Conservation (phyloP, 2,113 vertebrate genomes). For the Stigmatopora nigra region DNA sequence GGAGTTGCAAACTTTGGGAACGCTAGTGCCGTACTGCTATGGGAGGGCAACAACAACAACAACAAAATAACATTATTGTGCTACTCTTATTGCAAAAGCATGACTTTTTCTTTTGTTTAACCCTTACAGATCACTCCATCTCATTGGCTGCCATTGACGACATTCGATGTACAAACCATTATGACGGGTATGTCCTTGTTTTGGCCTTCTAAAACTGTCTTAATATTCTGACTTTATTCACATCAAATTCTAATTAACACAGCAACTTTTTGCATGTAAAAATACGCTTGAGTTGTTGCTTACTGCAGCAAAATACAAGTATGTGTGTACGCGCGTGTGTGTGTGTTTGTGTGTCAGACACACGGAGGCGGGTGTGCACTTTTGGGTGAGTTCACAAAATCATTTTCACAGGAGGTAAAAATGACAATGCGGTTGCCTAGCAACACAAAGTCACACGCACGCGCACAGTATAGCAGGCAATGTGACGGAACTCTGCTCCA, state of each 20-base stretch:
- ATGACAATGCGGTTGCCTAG: constrained; percentile 61
- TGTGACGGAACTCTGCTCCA: constrained; percentile 1
- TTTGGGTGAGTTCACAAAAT: not conserved
- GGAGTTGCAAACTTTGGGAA: not conserved
- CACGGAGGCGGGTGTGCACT: not conserved
- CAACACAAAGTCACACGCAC: constrained; percentile 32
- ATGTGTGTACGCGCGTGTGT: constrained; percentile 10
- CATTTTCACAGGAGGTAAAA: constrained; percentile 7
- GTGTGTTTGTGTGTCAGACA: constrained; percentile 5
- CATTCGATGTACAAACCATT: too few species aligned
- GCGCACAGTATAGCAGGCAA: constrained; percentile 16
- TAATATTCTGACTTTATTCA: not conserved
- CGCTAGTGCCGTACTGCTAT: not conserved
- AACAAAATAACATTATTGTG: not conserved
- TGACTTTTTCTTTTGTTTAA: too few species aligned
- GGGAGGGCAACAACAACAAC: not conserved
- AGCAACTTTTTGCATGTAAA: not conserved
- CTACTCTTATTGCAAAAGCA: too few species aligned
- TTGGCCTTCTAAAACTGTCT: not conserved
- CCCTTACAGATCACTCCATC: too few species aligned
- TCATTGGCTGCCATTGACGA: too few species aligned
- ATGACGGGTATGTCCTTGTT: not conserved
- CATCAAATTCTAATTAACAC: not conserved
- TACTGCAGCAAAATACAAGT: constrained; percentile 28
- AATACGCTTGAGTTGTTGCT: constrained; percentile 30